Evolutionary conservation across 2,113 vertebrate species (phyloP).

Genomic region (Equus przewalskii): DNA sequence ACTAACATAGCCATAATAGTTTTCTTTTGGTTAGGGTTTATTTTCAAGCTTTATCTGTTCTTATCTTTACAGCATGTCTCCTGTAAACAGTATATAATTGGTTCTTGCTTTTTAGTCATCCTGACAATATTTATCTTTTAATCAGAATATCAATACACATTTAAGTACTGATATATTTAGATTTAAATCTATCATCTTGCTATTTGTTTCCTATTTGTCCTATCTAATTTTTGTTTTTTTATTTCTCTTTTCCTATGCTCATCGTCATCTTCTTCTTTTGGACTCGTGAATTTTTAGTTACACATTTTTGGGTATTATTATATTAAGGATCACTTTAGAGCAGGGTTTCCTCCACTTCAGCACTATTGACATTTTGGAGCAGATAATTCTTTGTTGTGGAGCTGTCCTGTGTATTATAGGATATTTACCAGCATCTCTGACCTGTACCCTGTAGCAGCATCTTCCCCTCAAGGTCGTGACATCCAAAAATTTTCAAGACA

Average conservation of each 20-base stretch:
- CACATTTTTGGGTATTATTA: neutral
- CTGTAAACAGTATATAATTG: neutral
- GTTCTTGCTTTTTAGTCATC: neutral
- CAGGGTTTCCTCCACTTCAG: neutral
- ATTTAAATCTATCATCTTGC: neutral
- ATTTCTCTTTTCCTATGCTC: neutral
- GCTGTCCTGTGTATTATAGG: neutral
- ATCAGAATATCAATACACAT: neutral
- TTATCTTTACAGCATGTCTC: neutral
- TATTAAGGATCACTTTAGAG: neutral
- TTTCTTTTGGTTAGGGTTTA: conserved; percentile 23
- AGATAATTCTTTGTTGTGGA: neutral
- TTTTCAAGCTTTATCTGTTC: neutral
- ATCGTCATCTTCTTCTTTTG: neutral
- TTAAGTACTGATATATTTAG: neutral
- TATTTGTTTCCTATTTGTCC: neutral
- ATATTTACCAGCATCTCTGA: neutral
- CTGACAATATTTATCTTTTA: neutral
- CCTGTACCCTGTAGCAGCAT: neutral
- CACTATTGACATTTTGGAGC: neutral
- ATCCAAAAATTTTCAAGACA: neutral
- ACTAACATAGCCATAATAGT: neutral
- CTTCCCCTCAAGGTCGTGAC: neutral
- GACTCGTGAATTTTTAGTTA: neutral
- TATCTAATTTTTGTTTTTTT: neutral